Base-by-base conservation (phyloP, 2,797 vertebrate genomes). In the Molossus alvarezi region DNA sequence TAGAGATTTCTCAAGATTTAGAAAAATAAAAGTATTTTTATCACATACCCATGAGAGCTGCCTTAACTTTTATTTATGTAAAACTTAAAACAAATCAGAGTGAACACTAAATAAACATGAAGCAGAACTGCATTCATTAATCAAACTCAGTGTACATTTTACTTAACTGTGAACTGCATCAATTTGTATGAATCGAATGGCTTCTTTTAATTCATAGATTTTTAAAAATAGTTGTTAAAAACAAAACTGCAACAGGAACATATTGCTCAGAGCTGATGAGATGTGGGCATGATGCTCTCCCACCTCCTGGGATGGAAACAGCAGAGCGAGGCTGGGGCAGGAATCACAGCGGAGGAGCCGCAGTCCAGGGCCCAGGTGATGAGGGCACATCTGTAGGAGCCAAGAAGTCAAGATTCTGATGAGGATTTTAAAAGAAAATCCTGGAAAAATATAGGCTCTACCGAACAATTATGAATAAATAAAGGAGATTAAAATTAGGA, bases 401-500 rank as follows among this genome's bases (percentile, higher is more conserved):
- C 65, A 85, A 33, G 48, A 27, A 89, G 14, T 85, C 86, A 53
- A 20, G n/a, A 10, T 69, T 62, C 58, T 7, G 11, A 9, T 37
- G 51, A 55, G 23, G 67, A 15, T 29, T 86, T 88, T 94, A 67
- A 60, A 89, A 89, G 33, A 73, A 91, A 41, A 5, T 1, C 11
- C 58, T 91, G 45, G 69, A 6, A 48, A 58, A 90, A 77, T 45
- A 53, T 2, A 64, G 60, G n/a, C 15, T 72, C 9, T 25, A 14
- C 58, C 88, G 64, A 64, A 83, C 55, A 90, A 77, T 96, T 73
- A 95, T 21, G 60, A 92, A 93, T 79, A 89, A 91, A 96, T 88
- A 64, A 97, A 84, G 94, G 79, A 62, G 25, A 79, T 3, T 65
- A 57, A 87, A 95, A 97, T 96, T 73, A 89, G 91, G 21, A 97